Evolutionary conservation across 2,888 invertebrate genomes (phyloP), one percentile per base, ranked within the genome.

Genomic region (Euclidia mi): DNA sequence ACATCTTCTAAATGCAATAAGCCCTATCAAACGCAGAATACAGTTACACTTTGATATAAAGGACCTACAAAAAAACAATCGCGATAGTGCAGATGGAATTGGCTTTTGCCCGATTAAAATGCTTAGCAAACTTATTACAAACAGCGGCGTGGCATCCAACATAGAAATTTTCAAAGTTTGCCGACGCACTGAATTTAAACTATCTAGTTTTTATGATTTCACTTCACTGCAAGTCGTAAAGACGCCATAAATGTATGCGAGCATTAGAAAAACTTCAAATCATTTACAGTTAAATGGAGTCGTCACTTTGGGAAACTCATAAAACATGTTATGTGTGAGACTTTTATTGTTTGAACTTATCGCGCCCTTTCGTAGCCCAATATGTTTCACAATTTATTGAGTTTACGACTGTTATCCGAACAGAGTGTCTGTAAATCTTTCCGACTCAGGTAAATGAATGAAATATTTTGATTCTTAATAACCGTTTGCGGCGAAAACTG

Each of bases 401-500:
- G 10, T 17, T 42, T 10, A 6, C 2, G 3, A 14, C 9, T 6
- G 29, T 14, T 15, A n/a, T 7, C 11, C 4, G 3, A 37, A 37
- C 15, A 7, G 47, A 58, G 48, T 55, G 58, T 53, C 58, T 66
- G 63, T 56, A 44, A 41, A 49, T n/a, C n/a, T n/a, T n/a, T n/a
- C n/a, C n/a, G 49, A 40, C 49, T 40, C n/a, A n/a, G n/a, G n/a
- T 51, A 49, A 63, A 15, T 15, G 38, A 62, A 56, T 55, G 28
- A 58, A 59, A 59, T 71, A 65, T 67, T 41, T 42, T 28, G 25
- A 28, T 42, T 49, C 11, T 10, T 17, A 43, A 70, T 52, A 58
- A 68, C 61, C 59, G 69, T 66, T 72, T 66, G 59, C 38, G 62
- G 66, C 47, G 45, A 56, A 68, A 56, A 65, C 53, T 34, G 15